Evolutionary conservation across 35 echinoderm and acorn worm genomes (phyloP).

Genomic region (Ptychodera flava): DNA sequence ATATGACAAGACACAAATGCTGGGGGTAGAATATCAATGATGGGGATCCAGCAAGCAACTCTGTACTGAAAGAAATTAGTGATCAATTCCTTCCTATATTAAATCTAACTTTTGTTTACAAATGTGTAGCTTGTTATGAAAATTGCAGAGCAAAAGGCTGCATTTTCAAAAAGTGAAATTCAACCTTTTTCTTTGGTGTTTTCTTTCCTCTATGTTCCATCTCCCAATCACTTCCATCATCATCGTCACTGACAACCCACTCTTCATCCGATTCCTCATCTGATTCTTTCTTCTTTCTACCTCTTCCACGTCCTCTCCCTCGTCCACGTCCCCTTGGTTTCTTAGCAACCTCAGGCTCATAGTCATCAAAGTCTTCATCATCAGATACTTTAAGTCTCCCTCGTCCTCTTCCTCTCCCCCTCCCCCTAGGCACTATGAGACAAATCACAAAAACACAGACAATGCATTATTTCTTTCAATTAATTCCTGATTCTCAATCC

Average conservation of each 20-base stretch:
- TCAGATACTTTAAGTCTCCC: background rate
- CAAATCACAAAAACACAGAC: too few species aligned
- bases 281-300: conserved; percentile 3
- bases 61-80: too few species aligned
- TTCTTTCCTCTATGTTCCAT: conserved; percentile 6
- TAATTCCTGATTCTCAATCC: too few species aligned
- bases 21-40: too few species aligned
- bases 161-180: too few species aligned
- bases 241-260: conserved; percentile 21
- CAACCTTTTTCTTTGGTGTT: background rate
- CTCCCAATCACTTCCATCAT: conserved; percentile 22
- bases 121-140: too few species aligned
- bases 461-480: too few species aligned
- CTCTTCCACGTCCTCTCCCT: background rate
- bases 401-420: background rate
- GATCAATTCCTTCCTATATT: too few species aligned
- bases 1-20: too few species aligned
- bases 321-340: conserved; percentile 9
- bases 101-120: too few species aligned
- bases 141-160: too few species aligned
- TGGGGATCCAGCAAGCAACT: too few species aligned
- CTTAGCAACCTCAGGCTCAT: background rate
- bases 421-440: background rate
- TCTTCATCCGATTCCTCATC: conserved; percentile 11
- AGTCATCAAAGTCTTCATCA: background rate